Evolutionary conservation across 2,113 vertebrate species (phyloP).

Genomic region (Zosterops lateralis): DNA sequence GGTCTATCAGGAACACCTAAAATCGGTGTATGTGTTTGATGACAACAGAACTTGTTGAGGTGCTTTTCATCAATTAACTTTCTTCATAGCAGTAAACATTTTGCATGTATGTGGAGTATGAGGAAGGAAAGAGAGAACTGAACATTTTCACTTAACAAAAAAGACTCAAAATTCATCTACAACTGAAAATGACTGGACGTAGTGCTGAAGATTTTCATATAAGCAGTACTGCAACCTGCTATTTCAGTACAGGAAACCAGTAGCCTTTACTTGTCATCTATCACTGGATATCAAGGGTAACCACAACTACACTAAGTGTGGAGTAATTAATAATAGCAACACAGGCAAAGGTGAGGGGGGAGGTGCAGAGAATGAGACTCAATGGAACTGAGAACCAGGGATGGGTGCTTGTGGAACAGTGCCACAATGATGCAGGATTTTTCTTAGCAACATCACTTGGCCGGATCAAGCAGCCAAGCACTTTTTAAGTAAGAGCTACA

Average conservation of each 20-base stretch:
- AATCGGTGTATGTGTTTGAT: background rate
- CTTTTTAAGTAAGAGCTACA: background rate
- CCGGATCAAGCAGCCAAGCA: background rate
- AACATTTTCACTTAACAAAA: background rate
- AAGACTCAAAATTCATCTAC: background rate
- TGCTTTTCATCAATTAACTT: background rate
- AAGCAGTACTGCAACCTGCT: background rate
- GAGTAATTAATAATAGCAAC: background rate
- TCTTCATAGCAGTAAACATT: background rate
- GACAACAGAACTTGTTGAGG: background rate
- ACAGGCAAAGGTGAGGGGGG: background rate
- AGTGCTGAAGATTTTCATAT: background rate
- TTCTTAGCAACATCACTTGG: background rate
- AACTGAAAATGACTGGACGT: background rate
- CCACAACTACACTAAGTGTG: background rate
- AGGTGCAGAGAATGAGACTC: background rate
- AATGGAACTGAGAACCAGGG: background rate
- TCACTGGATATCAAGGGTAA: background rate
- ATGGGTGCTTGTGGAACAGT: background rate
- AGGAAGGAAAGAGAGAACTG: background rate
- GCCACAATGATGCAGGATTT: background rate
- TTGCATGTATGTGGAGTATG: background rate
- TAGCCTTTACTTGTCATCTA: background rate
- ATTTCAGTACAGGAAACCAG: background rate
- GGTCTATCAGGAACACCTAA: background rate